Evolutionary conservation across 2,113 vertebrate genomes (phyloP), one percentile per base, ranked within the genome.

Genomic region (Excalfactoria chinensis): DNA sequence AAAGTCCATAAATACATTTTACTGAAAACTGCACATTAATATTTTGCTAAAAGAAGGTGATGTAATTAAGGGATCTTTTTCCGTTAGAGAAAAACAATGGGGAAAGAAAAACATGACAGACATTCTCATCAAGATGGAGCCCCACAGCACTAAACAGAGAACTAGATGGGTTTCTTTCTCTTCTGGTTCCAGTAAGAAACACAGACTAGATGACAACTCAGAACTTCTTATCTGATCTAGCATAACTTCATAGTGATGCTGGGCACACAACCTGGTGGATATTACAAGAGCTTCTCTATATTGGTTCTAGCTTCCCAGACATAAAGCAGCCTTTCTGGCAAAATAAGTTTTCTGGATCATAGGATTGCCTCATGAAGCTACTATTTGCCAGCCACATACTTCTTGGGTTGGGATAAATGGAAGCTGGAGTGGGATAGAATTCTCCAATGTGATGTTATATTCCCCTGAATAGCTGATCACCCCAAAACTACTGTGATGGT

Each of bases 81-180:
- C 28, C 32, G n/a, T 32, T 18, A 56, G 5, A 63, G 34, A 62
- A 69, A 83, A 18, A 72, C 41, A 79, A 0, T 17, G 22, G 15
- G 14, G 12, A 75, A 83, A 85, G 68, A 90, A n/a, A 86, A 88
- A 74, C 13, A 46, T 34, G 64, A 71, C 18, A 85, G 11, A 58
- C 5, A 80, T 25, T 16, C 49, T 62, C 37, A 59, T 56, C 46
- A 84, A 67, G 34, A 77, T 0, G 60, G 59, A 70, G 19, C 25
- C 21, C 18, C 79, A n/a, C 34, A 81, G 49, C 28, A 71, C 80
- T n/a, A 32, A 83, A 63, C 16, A 78, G 14, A 69, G 35, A 77
- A 9, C 23, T 73, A 49, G 35, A 69, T 1, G 8, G 8, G 5
- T 56, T 83, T 86, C 12, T 80, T 82, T 84, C 46, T 86, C 41